Evolutionary conservation across 2,113 vertebrate species (phyloP).

Genomic region (Neopipo cinnamomea): DNA sequence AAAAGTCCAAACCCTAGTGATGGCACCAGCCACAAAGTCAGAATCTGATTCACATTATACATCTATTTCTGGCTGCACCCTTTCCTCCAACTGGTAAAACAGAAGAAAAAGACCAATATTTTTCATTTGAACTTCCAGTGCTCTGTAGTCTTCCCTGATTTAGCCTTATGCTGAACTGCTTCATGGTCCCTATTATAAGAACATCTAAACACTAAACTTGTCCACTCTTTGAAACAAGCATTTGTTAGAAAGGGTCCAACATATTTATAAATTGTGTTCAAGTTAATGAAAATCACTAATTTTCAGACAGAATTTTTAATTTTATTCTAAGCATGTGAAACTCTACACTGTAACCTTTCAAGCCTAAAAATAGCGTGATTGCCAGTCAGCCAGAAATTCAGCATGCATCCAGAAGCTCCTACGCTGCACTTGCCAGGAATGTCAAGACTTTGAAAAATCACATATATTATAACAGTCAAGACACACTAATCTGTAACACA

Average conservation of each 20-base stretch:
- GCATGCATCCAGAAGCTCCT: conserved; percentile 39
- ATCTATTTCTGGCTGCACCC: not conserved
- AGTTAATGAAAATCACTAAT: not conserved
- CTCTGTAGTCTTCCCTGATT: not conserved
- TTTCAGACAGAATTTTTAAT: not conserved
- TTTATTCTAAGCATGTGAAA: not conserved
- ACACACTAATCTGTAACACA: conserved; percentile 36
- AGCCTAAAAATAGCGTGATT: not conserved
- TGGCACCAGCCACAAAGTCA: not conserved
- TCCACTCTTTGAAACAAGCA: not conserved
- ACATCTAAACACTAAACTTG: not conserved
- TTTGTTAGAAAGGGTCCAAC: not conserved
- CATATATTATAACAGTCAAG: conserved; percentile 11
- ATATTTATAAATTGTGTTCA: not conserved
- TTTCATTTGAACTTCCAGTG: not conserved
- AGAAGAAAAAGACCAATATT: not conserved
- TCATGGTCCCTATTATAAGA: not conserved
- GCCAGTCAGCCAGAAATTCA: conserved; percentile 34
- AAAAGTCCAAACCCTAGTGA: not conserved
- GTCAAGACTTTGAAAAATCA: conserved; percentile 55
- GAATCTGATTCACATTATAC: not conserved
- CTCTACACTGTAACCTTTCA: not conserved
- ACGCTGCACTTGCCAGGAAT: conserved; percentile 49
- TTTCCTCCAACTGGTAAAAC: not conserved
- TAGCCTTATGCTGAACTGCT: not conserved